Percentiles rank a stretch among this genome's conserved stretches.
Evolutionary conservation across 2,888 invertebrate genomes (phyloP).

Genomic region (Hirudinaria manillensis): DNA sequence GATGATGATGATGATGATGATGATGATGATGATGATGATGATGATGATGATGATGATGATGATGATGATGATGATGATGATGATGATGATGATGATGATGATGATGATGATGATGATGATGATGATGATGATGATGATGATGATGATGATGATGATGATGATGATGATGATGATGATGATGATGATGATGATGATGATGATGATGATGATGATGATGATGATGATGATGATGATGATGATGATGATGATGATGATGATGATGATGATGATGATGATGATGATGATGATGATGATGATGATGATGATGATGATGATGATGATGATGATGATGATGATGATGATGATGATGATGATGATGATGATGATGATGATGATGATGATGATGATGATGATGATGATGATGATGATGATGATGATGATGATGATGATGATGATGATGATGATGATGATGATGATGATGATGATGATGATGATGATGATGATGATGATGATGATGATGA

Average conservation of each 20-base stretch:
- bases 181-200: conserved; percentile 18
- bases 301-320: conserved; percentile 22
- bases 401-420: conserved; percentile 25
- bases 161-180: conserved; percentile 27
- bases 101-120: conserved; percentile 24
- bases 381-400: conserved; percentile 21
- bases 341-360: conserved; percentile 18
- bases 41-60: conserved; percentile 9
- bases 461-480: conserved; percentile 22
- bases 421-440: conserved; percentile 16
- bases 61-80: neutral
- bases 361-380: conserved; percentile 24
- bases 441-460: conserved; percentile 13
- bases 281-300: conserved; percentile 17
- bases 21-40: conserved; percentile 24
- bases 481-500: conserved; percentile 18
- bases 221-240: conserved; percentile 17
- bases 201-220: conserved; percentile 27
- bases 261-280: conserved; percentile 22
- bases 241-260: conserved; percentile 20
- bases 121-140: conserved; percentile 25
- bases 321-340: conserved; percentile 14
- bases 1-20: conserved; percentile 17
- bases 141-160: conserved; percentile 20
- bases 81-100: no score